Conservation (phyloP, 2,888 invertebrate genomes). For the Oxytorus armatus region DNA sequence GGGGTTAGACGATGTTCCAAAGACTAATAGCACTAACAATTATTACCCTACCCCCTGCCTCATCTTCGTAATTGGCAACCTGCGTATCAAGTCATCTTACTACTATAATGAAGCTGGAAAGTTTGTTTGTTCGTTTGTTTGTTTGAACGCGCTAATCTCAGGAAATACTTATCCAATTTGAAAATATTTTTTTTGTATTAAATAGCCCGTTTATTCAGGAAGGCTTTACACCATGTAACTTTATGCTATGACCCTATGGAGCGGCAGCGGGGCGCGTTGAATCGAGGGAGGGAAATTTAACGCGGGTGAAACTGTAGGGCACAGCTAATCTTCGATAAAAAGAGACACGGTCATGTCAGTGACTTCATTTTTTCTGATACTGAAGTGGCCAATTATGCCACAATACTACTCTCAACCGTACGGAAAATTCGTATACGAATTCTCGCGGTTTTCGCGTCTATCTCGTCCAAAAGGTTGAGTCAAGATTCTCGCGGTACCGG, state of each 20-base stretch:
- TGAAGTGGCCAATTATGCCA: conserved; percentile 60
- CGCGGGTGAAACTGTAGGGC: no score
- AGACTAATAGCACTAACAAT: neutral
- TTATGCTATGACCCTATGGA: no score
- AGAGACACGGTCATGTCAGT: neutral
- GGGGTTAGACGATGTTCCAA: conserved; percentile 28
- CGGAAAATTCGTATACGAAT: neutral
- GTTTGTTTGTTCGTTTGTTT: neutral
- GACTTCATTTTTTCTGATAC: conserved; percentile 5
- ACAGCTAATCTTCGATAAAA: no score
- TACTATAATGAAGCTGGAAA: no score
- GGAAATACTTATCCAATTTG: no score
- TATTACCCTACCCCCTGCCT: neutral
- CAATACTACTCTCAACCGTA: no score
- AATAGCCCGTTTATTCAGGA: no score
- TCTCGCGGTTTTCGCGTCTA: neutral
- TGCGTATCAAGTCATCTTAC: neutral
- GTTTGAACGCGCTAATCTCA: no score
- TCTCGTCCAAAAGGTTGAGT: conserved; percentile 26
- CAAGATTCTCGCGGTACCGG: conserved; percentile 63
- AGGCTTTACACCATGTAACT: no score
- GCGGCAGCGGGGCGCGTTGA: no score
- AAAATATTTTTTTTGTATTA: no score
- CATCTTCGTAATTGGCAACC: neutral
- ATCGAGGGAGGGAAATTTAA: no score